These are phyloP conservation scores for Drosophila suzukii DNA, from an alignment of 1,140 invertebrate species.

Conservation along the genomic window DNA sequence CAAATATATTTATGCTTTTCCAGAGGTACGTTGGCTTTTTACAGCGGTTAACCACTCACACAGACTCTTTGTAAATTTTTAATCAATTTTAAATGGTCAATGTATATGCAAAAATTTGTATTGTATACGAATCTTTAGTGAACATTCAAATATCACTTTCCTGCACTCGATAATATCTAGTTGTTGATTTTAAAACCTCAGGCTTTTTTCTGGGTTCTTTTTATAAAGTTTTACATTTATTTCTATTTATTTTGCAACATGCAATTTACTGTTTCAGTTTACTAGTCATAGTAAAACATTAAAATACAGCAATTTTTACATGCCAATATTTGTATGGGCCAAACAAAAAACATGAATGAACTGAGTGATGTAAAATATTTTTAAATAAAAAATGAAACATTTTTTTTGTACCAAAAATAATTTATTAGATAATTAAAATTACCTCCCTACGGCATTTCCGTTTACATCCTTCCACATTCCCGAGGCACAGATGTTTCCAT, in stretches of 20 bases:
- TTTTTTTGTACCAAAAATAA: neutral
- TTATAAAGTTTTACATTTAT: neutral
- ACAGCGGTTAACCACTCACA: no score
- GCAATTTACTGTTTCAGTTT: neutral
- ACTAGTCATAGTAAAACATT: neutral
- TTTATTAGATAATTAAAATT: conserved; percentile 2
- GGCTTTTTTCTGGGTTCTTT: no score
- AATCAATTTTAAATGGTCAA: neutral
- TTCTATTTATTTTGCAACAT: neutral
- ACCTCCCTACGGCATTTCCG: conserved; percentile 6
- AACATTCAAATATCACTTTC: no score
- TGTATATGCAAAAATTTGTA: neutral
- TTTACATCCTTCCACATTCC: conserved; percentile 9
- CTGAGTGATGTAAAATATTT: neutral
- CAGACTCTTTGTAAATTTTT: neutral
- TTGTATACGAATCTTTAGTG: neutral
- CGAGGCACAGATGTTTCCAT: conserved; percentile 30
- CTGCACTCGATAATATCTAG: no score
- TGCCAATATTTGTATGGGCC: neutral
- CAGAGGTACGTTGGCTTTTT: neutral
- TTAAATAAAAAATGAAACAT: neutral
- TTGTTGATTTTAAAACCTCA: no score
- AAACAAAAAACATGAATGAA: neutral
- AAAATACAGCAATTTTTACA: neutral
- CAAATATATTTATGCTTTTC: neutral